A percentile compares a stretch with the other conserved stretches of the same genome.
Evolutionary conservation across 2,113 vertebrate species (phyloP).

Genomic region (Ursus arctos): DNA sequence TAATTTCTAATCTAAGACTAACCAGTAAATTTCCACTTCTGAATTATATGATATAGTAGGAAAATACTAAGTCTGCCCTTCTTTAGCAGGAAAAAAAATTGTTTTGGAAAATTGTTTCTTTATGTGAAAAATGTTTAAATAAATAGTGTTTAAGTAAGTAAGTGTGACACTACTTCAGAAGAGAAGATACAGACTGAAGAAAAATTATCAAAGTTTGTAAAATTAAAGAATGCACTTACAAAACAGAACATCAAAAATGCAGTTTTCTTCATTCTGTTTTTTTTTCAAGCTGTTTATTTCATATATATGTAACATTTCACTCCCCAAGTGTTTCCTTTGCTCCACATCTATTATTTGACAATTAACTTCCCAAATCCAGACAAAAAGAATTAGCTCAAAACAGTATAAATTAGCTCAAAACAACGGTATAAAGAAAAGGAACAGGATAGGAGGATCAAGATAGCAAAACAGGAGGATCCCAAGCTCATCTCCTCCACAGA

Average conservation of each 20-base stretch:
- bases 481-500: background rate
- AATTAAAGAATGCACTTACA: conserved; percentile 32
- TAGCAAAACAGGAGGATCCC: background rate
- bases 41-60: background rate
- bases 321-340: conserved; percentile 5
- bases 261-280: conserved; percentile 3
- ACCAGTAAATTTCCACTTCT: background rate
- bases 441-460: background rate
- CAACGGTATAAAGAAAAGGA: background rate
- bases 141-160: conserved; percentile 21
- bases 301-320: conserved; percentile 49
- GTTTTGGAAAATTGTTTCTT: background rate
- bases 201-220: background rate
- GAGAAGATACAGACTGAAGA: background rate
- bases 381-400: conserved; percentile 41
- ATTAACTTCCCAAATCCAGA: conserved; percentile 48
- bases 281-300: conserved; percentile 59
- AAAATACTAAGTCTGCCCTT: background rate
- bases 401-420: background rate
- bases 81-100: background rate
- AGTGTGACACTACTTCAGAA: conserved; percentile 20
- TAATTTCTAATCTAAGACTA: conserved; percentile 6
- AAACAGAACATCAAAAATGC: conserved; percentile 12
- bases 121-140: conserved; percentile 38
- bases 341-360: conserved; percentile 64